Evolutionary conservation across 2,888 invertebrate genomes (phyloP), one percentile per base, ranked within the genome.

Genomic region (Acrocyrtus sp.): DNA sequence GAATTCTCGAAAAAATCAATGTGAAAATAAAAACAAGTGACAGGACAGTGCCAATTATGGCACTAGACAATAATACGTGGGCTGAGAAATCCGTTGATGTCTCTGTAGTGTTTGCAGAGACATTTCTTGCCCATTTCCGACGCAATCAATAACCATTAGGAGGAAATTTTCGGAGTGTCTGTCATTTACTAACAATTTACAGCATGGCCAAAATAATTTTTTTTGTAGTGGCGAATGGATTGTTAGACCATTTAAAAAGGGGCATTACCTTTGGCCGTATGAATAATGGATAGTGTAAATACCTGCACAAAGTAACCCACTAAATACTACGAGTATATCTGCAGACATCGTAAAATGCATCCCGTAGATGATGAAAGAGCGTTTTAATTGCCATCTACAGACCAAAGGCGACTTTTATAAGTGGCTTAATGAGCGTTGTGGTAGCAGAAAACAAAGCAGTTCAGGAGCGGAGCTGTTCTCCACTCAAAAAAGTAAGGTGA

Each of bases 381-480:
- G 70, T 70, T 70, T 70, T 70, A 70, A 70, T 70, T 70, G 70
- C 70, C 70, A 70, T 70, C 70, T 70, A 70, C 63, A 48, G 70
- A 63, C 63, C 26, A 57, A 70, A 45, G 51, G 47, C 17, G 62
- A 70, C 56, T 70, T 68, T 61, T 57, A 50, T 63, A 63, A 24
- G 57, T 6, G 29, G 50, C 50, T 63, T 70, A 70, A 70, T 70
- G 70, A 70, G 63, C n/a, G n/a, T n/a, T n/a, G n/a, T 45, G 62
- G 43, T 45, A 56, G 51, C 51, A 62, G 63, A 70, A 70, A 70
- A 62, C 57, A 70, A 70, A 70, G 70, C 17, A 34, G 70, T 57
- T 62, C 51, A 50, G 54, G 69, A 69, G 69, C 54, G 62, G 61
- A 62, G 69, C 69, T 69, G 69, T 56, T 34, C 53, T 53, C 54